Percentiles rank a stretch among this genome's conserved stretches.
Evolutionary conservation across 2,113 vertebrate species (phyloP).

Genomic region (Martes martes): DNA sequence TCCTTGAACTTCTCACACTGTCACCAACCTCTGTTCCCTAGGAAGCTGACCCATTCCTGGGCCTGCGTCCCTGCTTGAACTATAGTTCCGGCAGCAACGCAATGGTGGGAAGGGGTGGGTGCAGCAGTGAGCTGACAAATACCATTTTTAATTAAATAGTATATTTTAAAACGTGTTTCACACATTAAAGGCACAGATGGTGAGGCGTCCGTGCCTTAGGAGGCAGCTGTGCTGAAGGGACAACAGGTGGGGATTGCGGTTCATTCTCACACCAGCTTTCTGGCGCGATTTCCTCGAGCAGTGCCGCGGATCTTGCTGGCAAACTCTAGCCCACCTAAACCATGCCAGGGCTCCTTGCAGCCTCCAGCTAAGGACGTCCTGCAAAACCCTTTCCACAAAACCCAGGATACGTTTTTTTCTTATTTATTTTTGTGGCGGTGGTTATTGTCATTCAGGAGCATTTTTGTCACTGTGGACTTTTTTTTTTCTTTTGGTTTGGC

Average conservation of each 20-base stretch:
- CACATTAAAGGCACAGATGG: constrained; percentile 49
- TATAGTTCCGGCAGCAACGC: not conserved
- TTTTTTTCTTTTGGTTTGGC: not conserved
- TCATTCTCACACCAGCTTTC: not conserved
- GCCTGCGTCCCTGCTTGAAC: not conserved
- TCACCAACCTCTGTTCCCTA: not conserved
- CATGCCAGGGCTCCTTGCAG: not conserved
- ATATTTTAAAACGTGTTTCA: constrained; percentile 44
- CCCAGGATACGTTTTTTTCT: not conserved
- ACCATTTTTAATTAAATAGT: constrained; percentile 66
- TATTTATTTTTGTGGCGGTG: not conserved
- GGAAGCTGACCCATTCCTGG: not conserved
- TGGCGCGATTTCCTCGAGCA: not conserved
- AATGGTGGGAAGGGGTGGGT: not conserved
- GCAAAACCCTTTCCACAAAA: not conserved
- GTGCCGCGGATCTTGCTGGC: not conserved
- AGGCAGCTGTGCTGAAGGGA: constrained; percentile 41
- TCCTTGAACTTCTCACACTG: not conserved
- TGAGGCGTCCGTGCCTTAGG: not conserved
- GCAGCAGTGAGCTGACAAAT: constrained; percentile 55
- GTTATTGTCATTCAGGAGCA: not conserved
- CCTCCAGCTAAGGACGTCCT: not conserved
- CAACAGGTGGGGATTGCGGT: not conserved
- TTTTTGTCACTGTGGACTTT: not conserved
- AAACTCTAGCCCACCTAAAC: not conserved